phyloP scores from a whole-genome alignment of 92 coral and sea anemone species.

The Metridium senile region DNA sequence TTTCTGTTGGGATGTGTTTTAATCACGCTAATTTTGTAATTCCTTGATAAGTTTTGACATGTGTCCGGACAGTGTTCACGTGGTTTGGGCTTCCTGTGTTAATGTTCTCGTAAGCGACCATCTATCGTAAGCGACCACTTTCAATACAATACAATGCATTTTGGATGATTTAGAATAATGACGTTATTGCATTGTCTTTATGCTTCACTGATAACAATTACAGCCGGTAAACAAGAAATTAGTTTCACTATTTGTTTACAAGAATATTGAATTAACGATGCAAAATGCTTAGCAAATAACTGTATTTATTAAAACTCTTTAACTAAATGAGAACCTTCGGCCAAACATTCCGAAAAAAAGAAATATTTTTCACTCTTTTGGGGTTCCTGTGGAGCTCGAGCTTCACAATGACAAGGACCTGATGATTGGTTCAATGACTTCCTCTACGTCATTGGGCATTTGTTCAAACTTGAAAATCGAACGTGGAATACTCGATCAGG shows the following conservation, averaged over 20 bases:
- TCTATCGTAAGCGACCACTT: no score
- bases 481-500: neutral
- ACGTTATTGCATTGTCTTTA: neutral
- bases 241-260: no score
- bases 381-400: neutral
- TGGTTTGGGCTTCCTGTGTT: no score
- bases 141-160: neutral
- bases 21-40: no score
- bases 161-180: neutral
- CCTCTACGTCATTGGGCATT: neutral
- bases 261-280: no score
- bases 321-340: neutral
- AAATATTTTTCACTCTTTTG: neutral
- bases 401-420: neutral
- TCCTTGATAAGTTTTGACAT: no score
- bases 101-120: no score
- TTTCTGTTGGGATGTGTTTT: no score
- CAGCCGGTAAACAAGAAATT: no score
- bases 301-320: neutral
- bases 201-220: neutral
- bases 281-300: no score
- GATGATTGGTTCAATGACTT: neutral
- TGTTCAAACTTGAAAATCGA: conserved; percentile 16
- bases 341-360: neutral
- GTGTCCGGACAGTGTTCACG: no score